Conservation (phyloP, 2,888 invertebrate genomes). For the Tetrapedia diversipes region DNA sequence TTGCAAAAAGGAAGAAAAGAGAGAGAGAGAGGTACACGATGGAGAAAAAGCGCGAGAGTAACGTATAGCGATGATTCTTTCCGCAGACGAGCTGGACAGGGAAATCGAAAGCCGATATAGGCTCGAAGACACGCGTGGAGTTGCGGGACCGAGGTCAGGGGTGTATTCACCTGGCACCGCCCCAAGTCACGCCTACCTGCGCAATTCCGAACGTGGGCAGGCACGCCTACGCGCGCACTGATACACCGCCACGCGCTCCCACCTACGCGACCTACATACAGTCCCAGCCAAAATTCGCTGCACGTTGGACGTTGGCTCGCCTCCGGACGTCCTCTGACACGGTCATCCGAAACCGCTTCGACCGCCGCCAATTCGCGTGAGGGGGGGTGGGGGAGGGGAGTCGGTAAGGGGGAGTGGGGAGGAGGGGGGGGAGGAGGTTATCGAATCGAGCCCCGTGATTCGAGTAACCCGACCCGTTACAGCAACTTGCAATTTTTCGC, state of each 20-base stretch:
- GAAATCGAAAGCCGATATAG: slow-evolving; percentile 51
- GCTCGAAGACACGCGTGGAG: slow-evolving; percentile 72
- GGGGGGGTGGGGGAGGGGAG: no score
- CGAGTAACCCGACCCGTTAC: not conserved
- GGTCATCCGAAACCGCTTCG: not conserved
- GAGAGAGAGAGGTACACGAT: not conserved
- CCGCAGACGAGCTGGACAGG: slow-evolving; percentile 20
- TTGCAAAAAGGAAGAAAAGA: no score
- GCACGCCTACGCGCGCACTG: slow-evolving; percentile 78
- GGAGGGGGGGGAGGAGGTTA: no score
- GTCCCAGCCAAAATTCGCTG: slow-evolving; percentile 47
- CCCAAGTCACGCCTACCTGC: slow-evolving; percentile 82
- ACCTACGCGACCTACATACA: slow-evolving; percentile 56
- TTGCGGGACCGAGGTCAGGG: slow-evolving; percentile 73
- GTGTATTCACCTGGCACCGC: slow-evolving; percentile 81
- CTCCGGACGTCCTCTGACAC: slow-evolving; percentile 3
- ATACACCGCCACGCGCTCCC: slow-evolving; percentile 52
- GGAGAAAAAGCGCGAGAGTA: no score
- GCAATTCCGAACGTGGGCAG: slow-evolving; percentile 74
- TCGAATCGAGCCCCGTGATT: slow-evolving; percentile 17
- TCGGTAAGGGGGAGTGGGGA: no score
- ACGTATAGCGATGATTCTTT: slow-evolving; percentile 36
- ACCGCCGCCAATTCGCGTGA: not conserved
- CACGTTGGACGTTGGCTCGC: slow-evolving; percentile 36
- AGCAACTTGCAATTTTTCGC: not conserved